phyloP scores from a whole-genome alignment of 1,140 invertebrate species.

The Ctenoplectra terminalis region DNA sequence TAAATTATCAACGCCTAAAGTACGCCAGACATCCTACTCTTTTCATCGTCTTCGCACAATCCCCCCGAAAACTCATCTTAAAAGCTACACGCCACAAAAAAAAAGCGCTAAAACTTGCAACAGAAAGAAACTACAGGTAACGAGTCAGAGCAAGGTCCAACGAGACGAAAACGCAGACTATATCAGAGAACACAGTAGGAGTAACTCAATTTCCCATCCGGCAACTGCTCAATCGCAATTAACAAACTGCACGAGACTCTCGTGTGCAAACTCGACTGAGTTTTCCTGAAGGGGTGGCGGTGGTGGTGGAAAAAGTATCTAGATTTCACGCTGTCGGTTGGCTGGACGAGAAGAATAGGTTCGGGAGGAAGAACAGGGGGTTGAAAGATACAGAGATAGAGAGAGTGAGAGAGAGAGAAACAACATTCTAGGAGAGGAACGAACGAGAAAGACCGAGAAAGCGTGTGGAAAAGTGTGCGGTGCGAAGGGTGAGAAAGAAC shows the following conservation, averaged over 20 bases:
- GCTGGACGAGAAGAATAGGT: neutral
- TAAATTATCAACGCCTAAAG: too few relatives aligned
- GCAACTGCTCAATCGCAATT: constrained; percentile 78
- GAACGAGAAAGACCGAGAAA: constrained; percentile 44
- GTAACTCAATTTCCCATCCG: constrained; percentile 75
- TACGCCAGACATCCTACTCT: too few relatives aligned
- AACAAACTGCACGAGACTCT: constrained; percentile 69
- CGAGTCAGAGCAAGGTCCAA: neutral
- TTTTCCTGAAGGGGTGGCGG: neutral
- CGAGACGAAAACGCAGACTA: neutral
- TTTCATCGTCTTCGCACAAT: too few relatives aligned
- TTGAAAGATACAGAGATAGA: neutral
- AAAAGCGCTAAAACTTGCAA: neutral
- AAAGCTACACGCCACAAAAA: neutral
- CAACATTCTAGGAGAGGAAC: constrained; percentile 1
- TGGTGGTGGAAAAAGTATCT: constrained; percentile 45
- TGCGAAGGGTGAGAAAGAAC: too few relatives aligned
- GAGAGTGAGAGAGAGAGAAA: neutral
- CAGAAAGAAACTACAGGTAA: neutral
- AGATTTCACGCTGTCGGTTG: constrained; percentile 49
- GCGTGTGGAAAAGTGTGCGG: neutral
- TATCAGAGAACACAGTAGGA: constrained; percentile 60
- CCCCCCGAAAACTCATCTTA: too few relatives aligned
- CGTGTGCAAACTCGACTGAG: constrained; percentile 52
- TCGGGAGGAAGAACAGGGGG: neutral